phyloP scores from a whole-genome alignment of 1,140 invertebrate species.

The Meloidogyne chitwoodi region DNA sequence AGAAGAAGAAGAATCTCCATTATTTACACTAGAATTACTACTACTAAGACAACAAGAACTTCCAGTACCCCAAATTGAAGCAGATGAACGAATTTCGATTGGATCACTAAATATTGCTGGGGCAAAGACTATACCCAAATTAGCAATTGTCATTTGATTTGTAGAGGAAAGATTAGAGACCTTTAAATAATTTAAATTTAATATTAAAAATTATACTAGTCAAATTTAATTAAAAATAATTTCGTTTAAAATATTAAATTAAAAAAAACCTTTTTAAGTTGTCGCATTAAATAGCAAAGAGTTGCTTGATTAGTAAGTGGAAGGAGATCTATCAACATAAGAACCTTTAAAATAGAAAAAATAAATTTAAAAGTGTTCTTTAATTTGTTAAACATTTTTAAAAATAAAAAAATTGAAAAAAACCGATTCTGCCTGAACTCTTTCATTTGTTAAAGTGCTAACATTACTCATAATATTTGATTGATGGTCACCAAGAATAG shows the following conservation, averaged over 20 bases:
- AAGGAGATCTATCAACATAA: conserved; percentile 12
- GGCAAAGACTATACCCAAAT: conserved; percentile 28
- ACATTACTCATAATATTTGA: conserved; percentile 32
- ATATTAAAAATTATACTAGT: too few species aligned
- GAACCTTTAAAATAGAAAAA: neutral
- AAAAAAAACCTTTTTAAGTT: conserved; percentile 20
- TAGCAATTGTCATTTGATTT: conserved; percentile 25
- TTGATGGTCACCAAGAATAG: conserved; percentile 21
- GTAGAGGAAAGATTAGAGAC: conserved; percentile 2
- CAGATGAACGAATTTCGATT: neutral
- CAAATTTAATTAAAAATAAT: too few species aligned
- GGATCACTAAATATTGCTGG: conserved; percentile 19
- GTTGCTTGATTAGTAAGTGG: conserved; percentile 13
- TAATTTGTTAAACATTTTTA: too few species aligned
- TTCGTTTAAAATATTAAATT: too few species aligned
- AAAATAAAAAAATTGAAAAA: too few species aligned
- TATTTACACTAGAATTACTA: neutral
- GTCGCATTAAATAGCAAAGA: conserved; percentile 19
- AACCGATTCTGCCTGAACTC: neutral
- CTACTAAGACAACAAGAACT: neutral
- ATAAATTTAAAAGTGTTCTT: neutral
- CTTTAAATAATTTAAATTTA: neutral
- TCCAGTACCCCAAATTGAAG: neutral
- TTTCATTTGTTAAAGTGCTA: conserved; percentile 4
- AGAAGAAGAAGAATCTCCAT: neutral